phyloP scores from a whole-genome alignment of 2,888 invertebrate species.

The Nephrotoma flavescens region DNA sequence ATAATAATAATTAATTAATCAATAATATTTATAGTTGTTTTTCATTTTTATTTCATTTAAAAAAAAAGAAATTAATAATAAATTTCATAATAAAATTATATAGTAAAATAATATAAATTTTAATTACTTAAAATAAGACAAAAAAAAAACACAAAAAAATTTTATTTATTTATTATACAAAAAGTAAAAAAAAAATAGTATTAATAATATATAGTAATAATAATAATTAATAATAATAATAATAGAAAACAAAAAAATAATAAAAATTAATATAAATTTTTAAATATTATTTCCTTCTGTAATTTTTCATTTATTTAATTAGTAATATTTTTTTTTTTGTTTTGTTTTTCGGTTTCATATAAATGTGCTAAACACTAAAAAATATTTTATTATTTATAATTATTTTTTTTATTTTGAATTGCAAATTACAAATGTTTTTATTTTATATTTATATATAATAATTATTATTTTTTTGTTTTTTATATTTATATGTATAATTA shows the following conservation, averaged over 20 bases:
- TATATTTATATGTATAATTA: neutral
- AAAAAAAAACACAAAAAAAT: neutral
- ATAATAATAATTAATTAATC: neutral
- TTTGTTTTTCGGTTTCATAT: neutral
- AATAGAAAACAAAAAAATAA: neutral
- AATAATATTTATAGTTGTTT: constrained; percentile 1
- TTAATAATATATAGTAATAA: too few species aligned
- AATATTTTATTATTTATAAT: constrained; percentile 1
- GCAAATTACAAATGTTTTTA: neutral
- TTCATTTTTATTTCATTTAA: neutral
- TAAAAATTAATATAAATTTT: neutral
- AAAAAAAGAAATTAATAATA: neutral
- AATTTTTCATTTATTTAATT: neutral
- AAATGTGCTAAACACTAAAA: constrained; percentile 4
- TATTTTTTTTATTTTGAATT: neutral
- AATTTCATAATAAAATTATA: neutral
- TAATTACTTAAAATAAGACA: neutral
- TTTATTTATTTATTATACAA: neutral
- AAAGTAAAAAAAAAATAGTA: neutral
- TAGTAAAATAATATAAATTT: neutral
- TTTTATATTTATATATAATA: neutral
- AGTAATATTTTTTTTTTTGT: neutral
- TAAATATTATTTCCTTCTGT: neutral
- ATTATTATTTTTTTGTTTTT: neutral
- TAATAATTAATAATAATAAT: neutral